These are phyloP conservation scores for Diachasmimorpha longicaudata DNA, from an alignment of 1,140 invertebrate species.

Conservation along the genomic window DNA sequence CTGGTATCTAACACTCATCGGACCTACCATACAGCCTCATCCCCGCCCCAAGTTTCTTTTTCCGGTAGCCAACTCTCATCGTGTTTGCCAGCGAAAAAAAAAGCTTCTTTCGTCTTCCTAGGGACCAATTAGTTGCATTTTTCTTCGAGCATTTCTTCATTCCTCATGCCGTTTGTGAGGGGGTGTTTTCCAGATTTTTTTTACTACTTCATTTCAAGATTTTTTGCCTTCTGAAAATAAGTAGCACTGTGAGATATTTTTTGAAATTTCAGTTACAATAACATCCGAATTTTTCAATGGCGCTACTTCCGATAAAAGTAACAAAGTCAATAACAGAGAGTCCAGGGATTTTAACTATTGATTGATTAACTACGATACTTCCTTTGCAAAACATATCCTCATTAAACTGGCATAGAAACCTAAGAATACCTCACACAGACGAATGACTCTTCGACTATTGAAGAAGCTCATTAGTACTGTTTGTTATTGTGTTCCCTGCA, in stretches of 20 bases:
- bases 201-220: not conserved
- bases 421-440: not conserved
- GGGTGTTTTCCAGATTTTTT: not conserved
- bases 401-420: not conserved
- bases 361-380: too few relatives aligned
- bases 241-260: too few relatives aligned
- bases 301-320: too few relatives aligned
- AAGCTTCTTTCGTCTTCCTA: slow-evolving; percentile 43
- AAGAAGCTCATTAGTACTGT: slow-evolving; percentile 62
- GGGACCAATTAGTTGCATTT: slow-evolving; percentile 55
- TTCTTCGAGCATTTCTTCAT: slow-evolving; percentile 45
- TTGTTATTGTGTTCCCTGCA: slow-evolving; percentile 57
- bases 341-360: too few relatives aligned
- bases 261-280: too few relatives aligned
- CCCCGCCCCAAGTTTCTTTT: slow-evolving; percentile 32
- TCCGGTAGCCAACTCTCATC: slow-evolving; percentile 23
- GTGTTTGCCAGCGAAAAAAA: slow-evolving; percentile 45
- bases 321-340: too few relatives aligned
- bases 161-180: slow-evolving; percentile 45
- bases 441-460: slow-evolving; percentile 44
- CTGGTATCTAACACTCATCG: slow-evolving; percentile 29
- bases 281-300: too few relatives aligned
- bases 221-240: not conserved
- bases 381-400: too few relatives aligned
- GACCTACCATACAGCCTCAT: slow-evolving; percentile 34